Evolutionary conservation across 2,113 vertebrate species (phyloP), one percentile per base, ranked within the genome.

Genomic region (Holacanthus passer): DNA sequence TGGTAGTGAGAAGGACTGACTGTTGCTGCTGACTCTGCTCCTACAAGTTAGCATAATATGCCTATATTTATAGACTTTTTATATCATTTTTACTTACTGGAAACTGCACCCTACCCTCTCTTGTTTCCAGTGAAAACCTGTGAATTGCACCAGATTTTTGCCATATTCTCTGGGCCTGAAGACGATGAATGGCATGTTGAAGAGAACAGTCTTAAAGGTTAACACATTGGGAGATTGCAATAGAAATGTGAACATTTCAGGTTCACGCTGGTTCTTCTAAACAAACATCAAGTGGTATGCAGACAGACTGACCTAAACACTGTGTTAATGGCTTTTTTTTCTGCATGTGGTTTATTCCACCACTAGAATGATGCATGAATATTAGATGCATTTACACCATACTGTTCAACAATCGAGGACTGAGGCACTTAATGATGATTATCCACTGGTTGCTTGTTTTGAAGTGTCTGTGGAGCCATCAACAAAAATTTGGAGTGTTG

Each of bases 41-140:
- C 73, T 73, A 0, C 66, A 78, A 82, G 59, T 80, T 59, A 72
- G 82, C 73, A 65, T 76, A 80, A 72, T 83, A 82, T 83, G 77
- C 89, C 58, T 89, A 81, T 90, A 91, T 93, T 94, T 93, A 90
- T 85, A 89, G 32, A 81, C 53, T 79, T 87, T 90, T 90, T 89
- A 32, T 73, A 58, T 87, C 74, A 39, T 89, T 91, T 87, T 81
- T 90, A 82, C 74, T 68, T 82, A 4, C 48, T 76, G 72, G 71
- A 71, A 83, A 69, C 43, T 79, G 52, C 73, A 64, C 10, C 58
- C 58, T 48, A 47, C 53, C 53, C 52, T 47, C 55, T 39, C 12
- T 77, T 17, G 60, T 85, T 89, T 89, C 73, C 71, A 60, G 68
- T 75, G 29, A 64, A 89, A 81, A 69, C 86, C 83, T 87, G 87